Evolutionary conservation across 2,888 invertebrate genomes (phyloP).

Genomic region (Mythimna impura): DNA sequence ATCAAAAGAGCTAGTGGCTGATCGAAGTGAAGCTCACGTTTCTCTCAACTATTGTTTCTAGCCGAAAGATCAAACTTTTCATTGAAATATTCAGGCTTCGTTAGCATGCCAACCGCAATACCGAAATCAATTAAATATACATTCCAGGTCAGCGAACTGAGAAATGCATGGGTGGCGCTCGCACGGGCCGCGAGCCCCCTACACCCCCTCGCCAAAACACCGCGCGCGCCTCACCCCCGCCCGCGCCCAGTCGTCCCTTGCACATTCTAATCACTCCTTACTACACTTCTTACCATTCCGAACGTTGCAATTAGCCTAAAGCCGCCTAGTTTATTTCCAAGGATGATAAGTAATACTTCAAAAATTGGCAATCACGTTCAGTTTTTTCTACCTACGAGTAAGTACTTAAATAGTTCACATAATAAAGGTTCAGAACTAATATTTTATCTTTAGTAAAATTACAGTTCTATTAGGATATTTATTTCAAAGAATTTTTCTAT

Average conservation of each 20-base stretch:
- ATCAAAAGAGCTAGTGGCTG: conserved; percentile 22
- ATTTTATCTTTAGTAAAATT: too few species aligned
- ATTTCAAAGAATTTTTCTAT: background rate
- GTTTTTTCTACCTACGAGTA: background rate
- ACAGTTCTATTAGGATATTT: background rate
- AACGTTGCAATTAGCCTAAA: conserved; percentile 43
- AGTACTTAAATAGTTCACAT: background rate
- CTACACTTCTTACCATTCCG: conserved; percentile 41
- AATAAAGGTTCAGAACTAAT: background rate
- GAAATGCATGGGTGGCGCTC: conserved; percentile 79
- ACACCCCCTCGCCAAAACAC: conserved; percentile 6
- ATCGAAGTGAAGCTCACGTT: conserved; percentile 27
- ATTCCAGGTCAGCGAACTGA: conserved; percentile 83
- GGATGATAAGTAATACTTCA: conserved; percentile 2
- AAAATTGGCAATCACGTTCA: background rate
- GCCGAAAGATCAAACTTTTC: conserved; percentile 73
- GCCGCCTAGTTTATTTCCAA: conserved; percentile 1
- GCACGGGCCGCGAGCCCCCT: conserved; percentile 47
- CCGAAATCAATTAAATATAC: conserved; percentile 85
- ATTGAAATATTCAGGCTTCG: conserved; percentile 73
- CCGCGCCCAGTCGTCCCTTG: conserved; percentile 24
- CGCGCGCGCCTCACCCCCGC: conserved; percentile 16
- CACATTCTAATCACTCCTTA: conserved; percentile 60
- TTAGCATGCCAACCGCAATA: conserved; percentile 77
- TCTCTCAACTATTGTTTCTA: conserved; percentile 61